These are phyloP conservation scores for Bombus pyrosoma DNA, from an alignment of 1,140 invertebrate genomes.

Conservation along the genomic window DNA sequence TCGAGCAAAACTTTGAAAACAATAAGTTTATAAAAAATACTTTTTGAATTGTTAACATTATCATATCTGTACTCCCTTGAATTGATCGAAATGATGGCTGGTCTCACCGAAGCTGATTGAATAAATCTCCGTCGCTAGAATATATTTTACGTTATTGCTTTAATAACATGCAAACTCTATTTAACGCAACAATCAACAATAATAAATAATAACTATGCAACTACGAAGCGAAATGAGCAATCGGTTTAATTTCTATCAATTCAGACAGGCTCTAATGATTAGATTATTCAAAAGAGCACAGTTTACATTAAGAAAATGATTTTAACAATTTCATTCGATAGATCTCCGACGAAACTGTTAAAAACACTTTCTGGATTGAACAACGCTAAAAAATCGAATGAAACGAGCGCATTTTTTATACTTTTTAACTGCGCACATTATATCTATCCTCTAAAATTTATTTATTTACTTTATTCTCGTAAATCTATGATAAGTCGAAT, in stretches of 20 bases:
- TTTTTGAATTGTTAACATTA: conserved; percentile 39
- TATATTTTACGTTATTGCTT: conserved; percentile 6
- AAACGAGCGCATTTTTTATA: conserved; percentile 14
- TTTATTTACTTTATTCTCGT: neutral
- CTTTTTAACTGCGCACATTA: conserved; percentile 10
- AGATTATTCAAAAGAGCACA: conserved; percentile 19
- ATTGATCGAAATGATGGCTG: neutral
- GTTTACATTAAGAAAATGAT: neutral
- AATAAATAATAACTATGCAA: neutral
- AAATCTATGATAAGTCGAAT: conserved; percentile 21
- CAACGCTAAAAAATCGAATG: conserved; percentile 29
- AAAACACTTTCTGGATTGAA: neutral
- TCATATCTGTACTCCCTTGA: conserved; percentile 13
- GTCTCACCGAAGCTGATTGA: neutral
- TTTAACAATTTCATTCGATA: neutral
- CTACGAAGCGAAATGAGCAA: too few relatives aligned
- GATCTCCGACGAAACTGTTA: neutral
- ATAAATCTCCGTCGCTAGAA: neutral
- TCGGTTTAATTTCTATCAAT: neutral
- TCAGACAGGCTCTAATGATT: neutral
- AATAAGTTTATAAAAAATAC: conserved; percentile 54
- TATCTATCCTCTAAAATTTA: conserved; percentile 26
- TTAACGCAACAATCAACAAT: neutral
- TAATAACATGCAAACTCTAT: neutral
- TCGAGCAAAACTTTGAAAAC: conserved; percentile 46